A percentile compares a stretch with the other conserved stretches of the same genome.
phyloP scores from a whole-genome alignment of 2,797 vertebrate species.

The Acanthopagrus latus region DNA sequence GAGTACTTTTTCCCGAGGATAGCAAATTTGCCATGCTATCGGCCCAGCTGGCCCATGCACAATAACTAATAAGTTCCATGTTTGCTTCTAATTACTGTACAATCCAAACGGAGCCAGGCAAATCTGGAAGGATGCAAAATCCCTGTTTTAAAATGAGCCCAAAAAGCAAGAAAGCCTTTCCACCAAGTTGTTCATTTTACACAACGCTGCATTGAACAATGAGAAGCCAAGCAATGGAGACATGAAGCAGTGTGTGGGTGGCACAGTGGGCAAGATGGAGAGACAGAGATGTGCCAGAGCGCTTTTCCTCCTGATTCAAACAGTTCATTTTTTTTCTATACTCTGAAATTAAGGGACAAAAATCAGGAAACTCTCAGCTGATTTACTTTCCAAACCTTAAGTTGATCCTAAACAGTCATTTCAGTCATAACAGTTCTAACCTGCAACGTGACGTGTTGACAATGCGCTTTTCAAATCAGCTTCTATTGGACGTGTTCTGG shows the following conservation, averaged over 20 bases:
- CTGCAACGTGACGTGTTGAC: conserved; percentile 38
- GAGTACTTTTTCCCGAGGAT: neutral
- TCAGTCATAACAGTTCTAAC: conserved; percentile 9
- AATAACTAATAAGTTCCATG: conserved; percentile 35
- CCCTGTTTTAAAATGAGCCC: conserved; percentile 32
- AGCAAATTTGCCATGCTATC: conserved; percentile 13
- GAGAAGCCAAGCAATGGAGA: conserved; percentile 50
- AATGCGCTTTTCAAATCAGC: conserved; percentile 11
- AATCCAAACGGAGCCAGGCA: neutral
- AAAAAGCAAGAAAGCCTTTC: conserved; percentile 49
- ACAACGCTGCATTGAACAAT: conserved; percentile 64
- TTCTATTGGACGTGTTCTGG: conserved; percentile 20
- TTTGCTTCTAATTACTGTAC: conserved; percentile 26
- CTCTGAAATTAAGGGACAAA: conserved; percentile 9
- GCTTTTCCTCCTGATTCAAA: conserved; percentile 52
- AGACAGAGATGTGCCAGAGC: conserved; percentile 51
- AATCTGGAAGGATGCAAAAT: conserved; percentile 33
- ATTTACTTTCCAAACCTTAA: conserved; percentile 27
- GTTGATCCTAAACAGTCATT: neutral
- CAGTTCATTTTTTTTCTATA: conserved; percentile 10
- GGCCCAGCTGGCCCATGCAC: conserved; percentile 3
- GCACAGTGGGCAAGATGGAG: conserved; percentile 62
- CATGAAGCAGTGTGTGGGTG: conserved; percentile 68
- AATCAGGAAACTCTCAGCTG: conserved; percentile 8
- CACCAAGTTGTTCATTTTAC: conserved; percentile 69